Evolutionary conservation across 2,888 invertebrate genomes (phyloP), one percentile per base, ranked within the genome.

Genomic region (Lycaena phlaeas): DNA sequence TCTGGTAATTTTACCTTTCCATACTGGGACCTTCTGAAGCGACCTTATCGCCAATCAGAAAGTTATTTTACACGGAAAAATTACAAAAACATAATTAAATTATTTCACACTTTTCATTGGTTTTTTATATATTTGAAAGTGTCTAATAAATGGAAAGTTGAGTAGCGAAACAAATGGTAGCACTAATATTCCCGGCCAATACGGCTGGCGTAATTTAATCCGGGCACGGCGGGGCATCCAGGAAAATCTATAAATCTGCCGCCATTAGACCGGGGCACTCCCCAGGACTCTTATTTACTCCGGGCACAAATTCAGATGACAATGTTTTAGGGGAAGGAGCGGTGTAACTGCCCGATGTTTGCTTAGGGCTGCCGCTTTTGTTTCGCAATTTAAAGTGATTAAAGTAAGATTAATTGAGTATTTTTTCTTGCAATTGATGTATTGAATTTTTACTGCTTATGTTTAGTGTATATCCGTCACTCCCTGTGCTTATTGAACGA

Each of bases 241-340:
- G 71, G 78, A 77, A 82, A 84, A 84, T 84, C 82, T 84, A 84
- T 84, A 84, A 84, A 84, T 84, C 82, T 84, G 78, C 82, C 79
- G 76, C 82, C 82, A 84, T 84, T 84, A 82, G 72, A 72, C 61
- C 53, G 57, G 51, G 56, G 61, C 64, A 72, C 79, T 78, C 81
- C 81, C 81, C 77, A 64, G 78, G 78, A 82, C 76, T 82, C 81
- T 81, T 84, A 84, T 82, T 84, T 82, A 82, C 82, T 81, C 68
- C 78, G 79, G 70, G 79, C 82, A 79, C 82, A 78, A 84, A 82
- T 82, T 84, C 79, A 82, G 84, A 84, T 84, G 84, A 84, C 84
- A 84, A 84, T 84, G 84, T 84, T 84, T 81, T 82, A 77, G 82
- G 84, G 82, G 81, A 82, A 81, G 77, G 73, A 71, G 72, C 69